These are phyloP conservation scores for Damaliscus lunatus DNA, from an alignment of 2,113 vertebrate genomes.

Conservation along the genomic window DNA sequence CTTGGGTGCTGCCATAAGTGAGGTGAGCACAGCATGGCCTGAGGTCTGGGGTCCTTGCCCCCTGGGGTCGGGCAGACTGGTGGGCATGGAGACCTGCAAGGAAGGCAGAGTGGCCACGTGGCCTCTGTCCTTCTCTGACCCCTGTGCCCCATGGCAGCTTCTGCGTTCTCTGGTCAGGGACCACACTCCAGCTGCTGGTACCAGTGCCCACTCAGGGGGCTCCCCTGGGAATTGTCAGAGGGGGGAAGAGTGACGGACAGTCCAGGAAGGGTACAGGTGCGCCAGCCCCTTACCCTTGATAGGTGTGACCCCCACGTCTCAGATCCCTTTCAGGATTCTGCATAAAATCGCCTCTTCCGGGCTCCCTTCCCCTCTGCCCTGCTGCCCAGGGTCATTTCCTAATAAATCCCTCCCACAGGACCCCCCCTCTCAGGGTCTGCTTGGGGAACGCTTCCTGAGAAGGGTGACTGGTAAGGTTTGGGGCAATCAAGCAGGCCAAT, in stretches of 20 bases:
- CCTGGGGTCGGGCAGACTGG: neutral
- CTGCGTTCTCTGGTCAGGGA: neutral
- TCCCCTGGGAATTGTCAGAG: neutral
- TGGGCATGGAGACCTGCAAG: neutral
- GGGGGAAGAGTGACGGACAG: neutral
- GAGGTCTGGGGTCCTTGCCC: neutral
- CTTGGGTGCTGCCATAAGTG: neutral
- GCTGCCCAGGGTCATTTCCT: neutral
- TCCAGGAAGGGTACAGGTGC: rapidly evolving
- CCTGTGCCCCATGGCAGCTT: too few species aligned
- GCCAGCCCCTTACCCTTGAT: neutral
- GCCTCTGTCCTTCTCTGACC: neutral
- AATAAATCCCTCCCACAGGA: neutral
- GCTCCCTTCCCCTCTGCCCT: neutral
- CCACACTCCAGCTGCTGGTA: neutral
- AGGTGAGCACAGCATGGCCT: rapidly evolving
- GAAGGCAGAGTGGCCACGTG: rapidly evolving
- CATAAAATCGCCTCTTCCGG: too few species aligned
- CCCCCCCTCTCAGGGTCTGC: neutral
- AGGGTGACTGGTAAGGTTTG: neutral
- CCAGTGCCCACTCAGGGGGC: neutral
- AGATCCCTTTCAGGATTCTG: neutral
- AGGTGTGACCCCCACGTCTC: neutral
- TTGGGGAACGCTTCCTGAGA: neutral
- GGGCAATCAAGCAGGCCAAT: neutral